Base-by-base conservation (phyloP, 2,113 vertebrate genomes). In the Grus americana region DNA sequence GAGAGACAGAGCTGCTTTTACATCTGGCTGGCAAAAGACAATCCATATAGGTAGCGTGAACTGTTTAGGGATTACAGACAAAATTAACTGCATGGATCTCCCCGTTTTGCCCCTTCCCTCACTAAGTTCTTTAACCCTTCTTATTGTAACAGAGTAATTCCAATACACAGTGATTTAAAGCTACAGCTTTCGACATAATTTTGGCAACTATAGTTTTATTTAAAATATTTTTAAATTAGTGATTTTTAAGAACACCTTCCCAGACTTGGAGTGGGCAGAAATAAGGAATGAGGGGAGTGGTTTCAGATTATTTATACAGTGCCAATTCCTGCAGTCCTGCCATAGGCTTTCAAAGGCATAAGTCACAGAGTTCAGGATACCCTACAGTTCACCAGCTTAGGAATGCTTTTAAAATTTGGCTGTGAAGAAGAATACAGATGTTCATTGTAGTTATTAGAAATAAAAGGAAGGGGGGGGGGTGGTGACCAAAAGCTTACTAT, bases 61-160 rank as follows among this genome's bases (percentile, higher is more conserved):
- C 65, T 34, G 30, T 42, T 85, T 40, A 83, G 75, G 88, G 80
- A 92, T 94, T 96, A 93, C 47, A 81, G 90, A 71, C 54, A 70
- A 91, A 92, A 85, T 94, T 94, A 97, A 82, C 47, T 70, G 88
- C 82, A 92, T 22, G 54, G 40, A 91, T 82, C 52, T 91, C 76
- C 44, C 18, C 38, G 30, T 54, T 89, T 71, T 44, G 27, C 6
- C 19, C 22, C 54, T 49, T 44, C 12, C 32, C 14, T 20, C 36
- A 38, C 12, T 20, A 55, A 71, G 1, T 86, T 67, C 76, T 97
- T 97, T 96, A 83, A 95, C 22, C 27, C 26, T 65, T 72, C 36
- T 82, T 84, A 52, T 27, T 67, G 38, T 54, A 75, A 95, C 40
- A 54, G 80, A 81, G 57, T 83, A 87, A 95, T 93, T 93, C 59